Conservation (phyloP, 2,113 vertebrate genomes). For the Pachypanchax playfairii region DNA sequence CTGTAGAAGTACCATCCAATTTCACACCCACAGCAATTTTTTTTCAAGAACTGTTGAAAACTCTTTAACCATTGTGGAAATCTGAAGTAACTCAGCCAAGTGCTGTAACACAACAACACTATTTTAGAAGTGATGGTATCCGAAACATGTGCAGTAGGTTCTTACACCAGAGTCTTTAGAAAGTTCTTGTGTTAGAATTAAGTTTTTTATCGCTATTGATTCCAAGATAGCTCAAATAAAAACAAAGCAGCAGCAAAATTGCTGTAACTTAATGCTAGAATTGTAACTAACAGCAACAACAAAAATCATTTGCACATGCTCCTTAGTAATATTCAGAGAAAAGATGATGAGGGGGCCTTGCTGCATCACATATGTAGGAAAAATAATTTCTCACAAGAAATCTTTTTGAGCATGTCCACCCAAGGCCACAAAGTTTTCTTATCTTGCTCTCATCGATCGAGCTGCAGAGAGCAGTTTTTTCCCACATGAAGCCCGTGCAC, state of each 20-base stretch:
- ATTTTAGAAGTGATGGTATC: neutral
- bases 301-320: too few relatives aligned
- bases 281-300: too few relatives aligned
- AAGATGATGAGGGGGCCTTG: constrained; percentile 20
- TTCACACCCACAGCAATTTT: too few relatives aligned
- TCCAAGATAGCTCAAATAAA: neutral
- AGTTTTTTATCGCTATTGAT: too few relatives aligned
- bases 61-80: too few relatives aligned
- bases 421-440: constrained; percentile 74
- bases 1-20: neutral
- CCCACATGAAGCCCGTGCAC: constrained; percentile 69
- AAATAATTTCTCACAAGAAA: constrained; percentile 70
- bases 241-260: constrained; percentile 25
- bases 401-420: constrained; percentile 61
- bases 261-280: neutral
- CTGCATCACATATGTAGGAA: constrained; percentile 38
- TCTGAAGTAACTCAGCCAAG: too few relatives aligned
- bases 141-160: too few relatives aligned
- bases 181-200: too few relatives aligned
- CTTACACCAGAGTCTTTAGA: too few relatives aligned
- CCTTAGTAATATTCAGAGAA: neutral
- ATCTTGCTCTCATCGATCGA: constrained; percentile 77
- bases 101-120: too few relatives aligned
- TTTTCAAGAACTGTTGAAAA: too few relatives aligned
- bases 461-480: constrained; percentile 57